phyloP scores from a whole-genome alignment of 2,797 vertebrate species.

The Cephalopachus bancanus region DNA sequence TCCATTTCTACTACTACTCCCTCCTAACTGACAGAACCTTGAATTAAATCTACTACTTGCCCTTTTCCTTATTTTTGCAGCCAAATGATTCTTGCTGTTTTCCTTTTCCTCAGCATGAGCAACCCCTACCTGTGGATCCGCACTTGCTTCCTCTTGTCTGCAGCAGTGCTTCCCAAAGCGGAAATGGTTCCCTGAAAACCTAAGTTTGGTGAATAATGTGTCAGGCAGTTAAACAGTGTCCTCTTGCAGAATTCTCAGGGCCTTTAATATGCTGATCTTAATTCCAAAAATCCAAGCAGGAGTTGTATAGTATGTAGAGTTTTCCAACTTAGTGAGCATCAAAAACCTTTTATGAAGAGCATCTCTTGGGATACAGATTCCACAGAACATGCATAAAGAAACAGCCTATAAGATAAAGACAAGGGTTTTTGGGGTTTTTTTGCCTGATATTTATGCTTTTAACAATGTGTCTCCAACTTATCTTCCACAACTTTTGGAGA shows the following conservation, averaged over 20 bases:
- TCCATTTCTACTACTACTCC: neutral
- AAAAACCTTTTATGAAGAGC: neutral
- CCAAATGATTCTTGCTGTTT: neutral
- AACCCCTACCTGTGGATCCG: neutral
- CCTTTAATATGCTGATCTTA: neutral
- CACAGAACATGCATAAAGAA: conserved; percentile 4
- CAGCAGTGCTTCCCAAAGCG: neutral
- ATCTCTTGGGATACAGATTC: neutral
- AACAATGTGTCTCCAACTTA: neutral
- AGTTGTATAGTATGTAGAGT: neutral
- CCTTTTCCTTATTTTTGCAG: conserved; percentile 23
- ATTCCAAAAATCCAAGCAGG: neutral
- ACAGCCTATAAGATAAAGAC: neutral
- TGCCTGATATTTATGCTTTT: neutral
- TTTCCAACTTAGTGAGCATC: neutral
- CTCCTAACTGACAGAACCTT: neutral
- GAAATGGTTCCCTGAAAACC: neutral
- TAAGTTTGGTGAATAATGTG: conserved; percentile 4
- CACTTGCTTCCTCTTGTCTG: neutral
- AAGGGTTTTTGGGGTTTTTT: neutral
- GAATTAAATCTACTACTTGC: neutral
- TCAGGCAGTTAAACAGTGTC: neutral
- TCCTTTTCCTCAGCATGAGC: neutral
- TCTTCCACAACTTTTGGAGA: neutral
- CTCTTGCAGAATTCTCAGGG: neutral